Base-by-base conservation (phyloP, 2,113 vertebrate genomes). In the Gallinago undulata region DNA sequence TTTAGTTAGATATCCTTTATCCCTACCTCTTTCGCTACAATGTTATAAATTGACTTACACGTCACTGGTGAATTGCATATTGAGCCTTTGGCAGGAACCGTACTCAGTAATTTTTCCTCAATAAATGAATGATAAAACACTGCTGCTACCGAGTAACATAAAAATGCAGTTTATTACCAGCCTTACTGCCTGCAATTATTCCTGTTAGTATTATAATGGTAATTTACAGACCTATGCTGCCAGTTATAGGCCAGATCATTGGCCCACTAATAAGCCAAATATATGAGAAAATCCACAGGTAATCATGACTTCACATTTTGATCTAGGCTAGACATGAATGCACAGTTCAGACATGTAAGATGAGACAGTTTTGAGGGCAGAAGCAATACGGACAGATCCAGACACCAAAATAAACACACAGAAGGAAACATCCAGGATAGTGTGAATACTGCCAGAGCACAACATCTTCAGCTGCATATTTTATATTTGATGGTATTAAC, bases 191-290 rank as follows among this genome's bases (percentile, higher is more conserved):
- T 82, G 33, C 24, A 96, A 86, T 89, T 86, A 89, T 66, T 88
- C 63, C 77, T 87, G 30, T 47, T 73, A 76, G 75, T 85, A 74
- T 48, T 57, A 23, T n/a, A 89, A 90, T 35, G 28, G 59, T 66
- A 96, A 97, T 92, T 96, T 96, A 96, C 28, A 94, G 70, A 77
- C 22, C 68, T 86, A 75, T 39, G 69, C 47, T 91, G 16, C 35
- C 83, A 94, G 60, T 45, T 90, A 39, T 6, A 88, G 78, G 51
- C 50, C 64, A 93, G 72, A 87, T 64, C 63, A 23, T 47, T 33
- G 24, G 84, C 56, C 59, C 39, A 55, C 79, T 90, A 89, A 92
- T 85, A 89, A 94, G 35, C 51, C 82, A 97, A 84, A 89, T 78
- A 87, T 18, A 88, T 27, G 82, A 90, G 76, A 63, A 89, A 86